Evolutionary conservation across 2,113 vertebrate species (phyloP), one percentile per base, ranked within the genome.

Genomic region (Varanus komodoensis): DNA sequence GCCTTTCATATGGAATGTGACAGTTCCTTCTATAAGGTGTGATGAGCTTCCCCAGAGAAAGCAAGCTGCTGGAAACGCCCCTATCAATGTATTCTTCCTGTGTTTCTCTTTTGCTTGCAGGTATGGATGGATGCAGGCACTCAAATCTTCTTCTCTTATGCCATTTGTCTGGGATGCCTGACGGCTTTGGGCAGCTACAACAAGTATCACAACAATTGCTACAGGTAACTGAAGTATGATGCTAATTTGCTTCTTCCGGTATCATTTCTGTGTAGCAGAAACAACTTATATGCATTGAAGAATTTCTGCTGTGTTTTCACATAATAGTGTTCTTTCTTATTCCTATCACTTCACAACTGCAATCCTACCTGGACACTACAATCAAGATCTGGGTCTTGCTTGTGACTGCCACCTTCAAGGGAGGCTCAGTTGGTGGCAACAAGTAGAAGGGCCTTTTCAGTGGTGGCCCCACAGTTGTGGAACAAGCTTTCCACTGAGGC

Each of bases 81-180:
- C 67, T 75, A 4, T 14, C 1, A 17, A 67, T 67, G 8, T 38
- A 44, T 17, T 38, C 44, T 89, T 95, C 80, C 75, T 93, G 0
- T 95, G 68, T 95, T 88, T 93, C 82, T 89, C 83, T 95, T 89
- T 92, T 89, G 93, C 90, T 92, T 91, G 67, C 82, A 99, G 98
- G 98, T 99, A 82, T 99, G 98, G 99, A 98, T 99, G 98, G 98
- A 99, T 14, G 99, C 99, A 0, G 98, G 98, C 64, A 99, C 98
- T 88, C 98, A 98, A 93, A 98, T 99, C 87, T 99, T 99, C 96
- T 99, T 98, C 96, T 99, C 98, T 0, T 99, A 98, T 12, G 98
- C 98, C 90, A 98, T 99, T 96, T 98, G 98, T 91, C 96, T 99
- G 92, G 99, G 98, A 88, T 98, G 98, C 89, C 98, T 99, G 92